Percentiles rank a stretch among this genome's conserved stretches.
Evolutionary conservation across 2,888 invertebrate species (phyloP).

Genomic region (Mesorhabditis sp.): DNA sequence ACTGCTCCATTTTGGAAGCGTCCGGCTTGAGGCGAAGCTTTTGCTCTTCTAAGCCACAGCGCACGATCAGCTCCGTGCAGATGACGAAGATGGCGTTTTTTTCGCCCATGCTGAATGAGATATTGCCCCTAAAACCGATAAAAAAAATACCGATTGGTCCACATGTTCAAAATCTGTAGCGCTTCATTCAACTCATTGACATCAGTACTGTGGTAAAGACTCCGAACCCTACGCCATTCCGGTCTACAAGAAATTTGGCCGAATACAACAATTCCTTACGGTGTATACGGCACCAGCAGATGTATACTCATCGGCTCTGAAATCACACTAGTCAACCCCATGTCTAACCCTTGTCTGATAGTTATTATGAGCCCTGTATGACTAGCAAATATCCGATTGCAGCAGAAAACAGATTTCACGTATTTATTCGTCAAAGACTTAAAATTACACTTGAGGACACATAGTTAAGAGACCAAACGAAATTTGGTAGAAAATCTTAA

Average conservation of each 20-base stretch:
- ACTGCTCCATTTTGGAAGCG: background rate
- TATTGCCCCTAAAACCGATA: background rate
- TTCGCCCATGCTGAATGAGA: conserved; percentile 22
- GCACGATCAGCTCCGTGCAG: conserved; percentile 25
- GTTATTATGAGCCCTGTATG: too few relatives aligned
- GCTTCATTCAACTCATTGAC: conserved; percentile 28
- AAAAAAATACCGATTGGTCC: conserved; percentile 24
- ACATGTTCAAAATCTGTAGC: conserved; percentile 24
- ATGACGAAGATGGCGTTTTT: conserved; percentile 26
- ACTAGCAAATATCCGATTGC: too few relatives aligned
- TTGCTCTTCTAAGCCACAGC: conserved; percentile 16
- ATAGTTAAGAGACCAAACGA: too few relatives aligned
- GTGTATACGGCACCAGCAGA: conserved; percentile 15
- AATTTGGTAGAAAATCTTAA: too few relatives aligned
- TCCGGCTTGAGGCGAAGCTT: conserved; percentile 16
- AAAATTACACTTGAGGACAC: too few relatives aligned
- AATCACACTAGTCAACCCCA: too few relatives aligned
- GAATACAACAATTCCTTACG: conserved; percentile 14
- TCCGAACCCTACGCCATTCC: conserved; percentile 34
- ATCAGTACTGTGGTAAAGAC: conserved; percentile 19
- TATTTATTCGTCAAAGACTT: too few relatives aligned
- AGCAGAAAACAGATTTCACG: too few relatives aligned
- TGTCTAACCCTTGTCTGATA: too few relatives aligned
- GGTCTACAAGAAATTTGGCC: conserved; percentile 18
- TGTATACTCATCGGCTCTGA: too few relatives aligned